These are phyloP conservation scores for Melanogrammus aeglefinus DNA, from an alignment of 2,797 vertebrate species.

Conservation along the genomic window DNA sequence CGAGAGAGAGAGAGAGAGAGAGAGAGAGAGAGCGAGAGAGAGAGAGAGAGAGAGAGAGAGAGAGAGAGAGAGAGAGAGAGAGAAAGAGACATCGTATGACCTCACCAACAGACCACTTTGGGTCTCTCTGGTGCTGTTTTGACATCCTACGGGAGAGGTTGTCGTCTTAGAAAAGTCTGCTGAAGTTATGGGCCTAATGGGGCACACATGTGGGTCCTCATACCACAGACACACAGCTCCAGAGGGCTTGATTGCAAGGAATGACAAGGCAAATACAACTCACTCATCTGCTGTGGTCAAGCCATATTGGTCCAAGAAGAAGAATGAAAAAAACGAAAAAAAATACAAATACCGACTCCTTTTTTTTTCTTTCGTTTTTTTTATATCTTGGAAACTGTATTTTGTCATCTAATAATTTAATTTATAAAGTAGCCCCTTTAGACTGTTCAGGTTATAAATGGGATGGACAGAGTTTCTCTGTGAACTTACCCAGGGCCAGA, in stretches of 20 bases:
- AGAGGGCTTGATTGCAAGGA: neutral
- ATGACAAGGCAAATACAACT: neutral
- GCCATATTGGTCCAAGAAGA: neutral
- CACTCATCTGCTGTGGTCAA: neutral
- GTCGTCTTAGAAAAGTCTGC: constrained; percentile 31
- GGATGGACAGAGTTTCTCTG: neutral
- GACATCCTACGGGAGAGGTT: constrained; percentile 32
- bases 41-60: constrained; percentile 12
- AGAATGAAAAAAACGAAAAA: neutral
- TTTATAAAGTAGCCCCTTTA: neutral
- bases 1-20: neutral
- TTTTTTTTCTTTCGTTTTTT: too few relatives aligned
- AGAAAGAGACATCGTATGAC: constrained; percentile 38
- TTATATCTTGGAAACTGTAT: neutral
- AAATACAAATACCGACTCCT: neutral
- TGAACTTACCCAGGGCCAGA: constrained; percentile 73
- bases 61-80: neutral
- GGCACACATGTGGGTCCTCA: constrained; percentile 26
- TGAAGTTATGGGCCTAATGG: constrained; percentile 23
- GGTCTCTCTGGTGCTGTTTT: constrained; percentile 19
- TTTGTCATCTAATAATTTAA: neutral
- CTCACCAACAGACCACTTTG: constrained; percentile 43
- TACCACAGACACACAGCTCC: neutral
- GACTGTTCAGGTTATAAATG: neutral
- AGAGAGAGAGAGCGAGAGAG: neutral